Evolutionary conservation across 2,888 invertebrate genomes (phyloP), one percentile per base, ranked within the genome.

Genomic region (Halictus quadricinctus): DNA sequence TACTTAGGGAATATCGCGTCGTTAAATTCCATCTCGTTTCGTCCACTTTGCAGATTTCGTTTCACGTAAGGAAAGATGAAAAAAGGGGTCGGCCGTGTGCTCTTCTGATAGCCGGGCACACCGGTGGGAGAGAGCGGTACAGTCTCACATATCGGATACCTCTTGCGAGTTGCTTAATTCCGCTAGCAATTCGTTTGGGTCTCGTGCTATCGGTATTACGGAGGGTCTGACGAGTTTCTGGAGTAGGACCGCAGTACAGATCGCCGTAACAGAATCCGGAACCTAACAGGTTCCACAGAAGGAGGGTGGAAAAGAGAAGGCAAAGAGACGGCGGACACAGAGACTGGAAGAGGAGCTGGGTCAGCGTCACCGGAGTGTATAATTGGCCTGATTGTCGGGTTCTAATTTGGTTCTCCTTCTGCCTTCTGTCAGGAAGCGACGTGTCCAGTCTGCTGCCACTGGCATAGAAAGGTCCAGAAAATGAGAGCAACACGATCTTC

Each of bases 371-470:
- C 93, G 91, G 93, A 94, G 94, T 94, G 94, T 94, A 94, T 94
- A 94, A 94, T 94, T 94, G 94, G 92, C 94, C 94, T 94, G 94
- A 94, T 94, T 94, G 94, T 93, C 92, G 93, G 92, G 93, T 93
- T 94, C 94, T 94, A 94, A 94, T 94, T 94, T 93, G 92, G 92
- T 91, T 92, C 92, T 91, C 91, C 91, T 92, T 90, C 91, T 91
- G 91, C 90, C 91, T 90, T 81, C 91, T 91, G 92, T 91, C 90
- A 90, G 83, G 77, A 83, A 81, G 80, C 83, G 79, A 90, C 89
- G 90, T 90, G 90, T 90, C 88, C 90, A 85, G 89, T 85, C 80
- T 89, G 87, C 89, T 73, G 80, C 82, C 79, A 43, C 73, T 70
- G 76, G 75, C 82, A 76, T 64, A 82, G 83, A 72, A 79, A 85